Conservation (phyloP, 2,888 invertebrate genomes). For the Mechanitis mazaeus region DNA sequence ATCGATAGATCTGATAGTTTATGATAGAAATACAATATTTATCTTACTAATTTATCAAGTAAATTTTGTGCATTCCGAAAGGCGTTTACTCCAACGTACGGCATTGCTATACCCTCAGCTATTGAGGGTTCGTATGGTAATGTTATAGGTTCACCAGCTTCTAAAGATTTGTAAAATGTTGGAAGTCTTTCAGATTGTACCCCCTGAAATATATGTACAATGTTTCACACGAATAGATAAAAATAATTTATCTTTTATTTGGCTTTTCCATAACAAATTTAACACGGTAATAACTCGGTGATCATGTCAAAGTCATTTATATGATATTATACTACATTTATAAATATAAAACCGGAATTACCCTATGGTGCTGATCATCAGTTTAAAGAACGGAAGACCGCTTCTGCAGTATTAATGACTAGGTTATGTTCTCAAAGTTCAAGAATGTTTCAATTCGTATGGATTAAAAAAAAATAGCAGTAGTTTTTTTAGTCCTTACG, state of each 20-base stretch:
- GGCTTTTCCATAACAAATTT: too few species aligned
- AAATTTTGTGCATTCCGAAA: constrained; percentile 81
- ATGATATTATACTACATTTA: too few species aligned
- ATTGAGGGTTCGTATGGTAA: constrained; percentile 80
- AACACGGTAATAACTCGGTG: too few species aligned
- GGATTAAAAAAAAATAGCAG: too few species aligned
- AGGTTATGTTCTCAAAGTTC: too few species aligned
- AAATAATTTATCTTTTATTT: background rate
- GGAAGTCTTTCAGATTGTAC: constrained; percentile 93
- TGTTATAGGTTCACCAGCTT: constrained; percentile 79
- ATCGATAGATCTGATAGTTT: constrained; percentile 9
- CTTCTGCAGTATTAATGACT: too few species aligned
- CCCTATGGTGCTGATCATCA: too few species aligned
- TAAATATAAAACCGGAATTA: too few species aligned
- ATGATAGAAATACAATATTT: constrained; percentile 1
- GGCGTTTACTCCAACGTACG: constrained; percentile 88
- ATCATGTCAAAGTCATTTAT: too few species aligned
- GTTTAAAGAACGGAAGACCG: too few species aligned
- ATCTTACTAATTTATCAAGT: constrained; percentile 84
- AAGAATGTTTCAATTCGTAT: too few species aligned
- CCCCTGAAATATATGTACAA: constrained; percentile 72
- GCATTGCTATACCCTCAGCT: constrained; percentile 90
- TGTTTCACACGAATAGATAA: background rate
- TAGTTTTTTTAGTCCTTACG: too few species aligned
- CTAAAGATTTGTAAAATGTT: constrained; percentile 86